Percentiles rank a stretch among this genome's conserved stretches.
Conservation (phyloP, 2,888 invertebrate genomes). For the Drosophila pegasa region DNA sequence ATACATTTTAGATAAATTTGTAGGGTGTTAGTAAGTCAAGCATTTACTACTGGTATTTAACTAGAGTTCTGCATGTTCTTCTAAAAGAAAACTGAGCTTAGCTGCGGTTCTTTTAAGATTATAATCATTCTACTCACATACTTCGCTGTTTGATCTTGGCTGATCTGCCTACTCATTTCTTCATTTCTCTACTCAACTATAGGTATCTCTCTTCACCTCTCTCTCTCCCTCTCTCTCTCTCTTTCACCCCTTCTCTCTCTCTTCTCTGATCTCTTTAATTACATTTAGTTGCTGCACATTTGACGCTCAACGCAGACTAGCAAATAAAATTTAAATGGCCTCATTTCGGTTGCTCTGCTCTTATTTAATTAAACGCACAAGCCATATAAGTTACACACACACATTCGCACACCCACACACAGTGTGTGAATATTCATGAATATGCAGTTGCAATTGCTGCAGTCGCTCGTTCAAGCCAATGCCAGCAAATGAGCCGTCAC, state of each 20-base stretch:
- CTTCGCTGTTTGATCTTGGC: not conserved
- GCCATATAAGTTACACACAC: conserved; percentile 27
- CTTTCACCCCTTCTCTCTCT: not conserved
- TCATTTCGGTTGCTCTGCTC: conserved; percentile 10
- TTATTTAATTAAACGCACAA: conserved; percentile 48
- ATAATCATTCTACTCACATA: not conserved
- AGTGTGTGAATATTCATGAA: conserved; percentile 32
- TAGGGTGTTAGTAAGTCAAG: too few species aligned
- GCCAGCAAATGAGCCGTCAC: conserved; percentile 42
- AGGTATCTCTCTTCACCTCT: too few species aligned
- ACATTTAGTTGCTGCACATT: conserved; percentile 11
- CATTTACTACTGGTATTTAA: not conserved
- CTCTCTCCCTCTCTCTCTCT: not conserved
- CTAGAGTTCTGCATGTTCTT: not conserved
- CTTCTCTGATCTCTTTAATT: conserved; percentile 20
- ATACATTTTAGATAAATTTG: not conserved
- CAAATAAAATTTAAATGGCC: conserved; percentile 27
- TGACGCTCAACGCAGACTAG: not conserved
- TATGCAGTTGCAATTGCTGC: conserved; percentile 28
- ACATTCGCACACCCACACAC: not conserved
- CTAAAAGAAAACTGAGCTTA: not conserved
- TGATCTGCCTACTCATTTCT: not conserved
- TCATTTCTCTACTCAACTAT: too few species aligned
- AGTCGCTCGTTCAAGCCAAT: not conserved
- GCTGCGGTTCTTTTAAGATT: not conserved